phyloP scores from a whole-genome alignment of 92 coral and sea anemone genomes.

The Epizoanthus fatuus region DNA sequence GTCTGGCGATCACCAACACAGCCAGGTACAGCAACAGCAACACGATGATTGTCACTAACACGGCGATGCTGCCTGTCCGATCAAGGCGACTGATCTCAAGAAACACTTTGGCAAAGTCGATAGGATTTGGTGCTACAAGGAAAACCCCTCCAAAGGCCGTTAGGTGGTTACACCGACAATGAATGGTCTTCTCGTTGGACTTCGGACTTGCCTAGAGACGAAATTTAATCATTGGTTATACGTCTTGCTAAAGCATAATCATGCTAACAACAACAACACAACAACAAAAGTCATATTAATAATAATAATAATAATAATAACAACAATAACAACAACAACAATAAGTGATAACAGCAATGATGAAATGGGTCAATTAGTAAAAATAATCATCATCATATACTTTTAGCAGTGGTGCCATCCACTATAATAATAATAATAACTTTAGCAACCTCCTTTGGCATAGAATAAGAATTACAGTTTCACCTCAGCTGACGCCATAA shows the following conservation, averaged over 20 bases:
- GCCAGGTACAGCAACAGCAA: constrained; percentile 65
- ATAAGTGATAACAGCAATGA: too few relatives aligned
- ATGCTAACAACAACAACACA: background rate
- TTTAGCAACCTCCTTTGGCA: accelerated
- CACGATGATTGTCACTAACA: constrained; percentile 63
- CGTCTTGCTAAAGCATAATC: too few relatives aligned
- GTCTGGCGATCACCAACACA: constrained; percentile 71
- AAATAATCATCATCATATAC: too few relatives aligned
- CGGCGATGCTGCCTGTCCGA: constrained; percentile 77
- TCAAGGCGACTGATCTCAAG: constrained; percentile 61
- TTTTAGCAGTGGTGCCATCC: too few relatives aligned
- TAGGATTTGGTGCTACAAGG: constrained; percentile 77
- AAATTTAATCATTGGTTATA: background rate
- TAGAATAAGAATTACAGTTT: too few relatives aligned
- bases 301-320: too few relatives aligned
- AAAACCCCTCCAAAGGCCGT: constrained; percentile 89
- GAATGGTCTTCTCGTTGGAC: constrained; percentile 54
- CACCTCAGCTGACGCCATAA: too few relatives aligned
- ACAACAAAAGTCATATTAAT: background rate
- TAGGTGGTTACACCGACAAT: constrained; percentile 85
- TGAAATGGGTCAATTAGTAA: too few relatives aligned
- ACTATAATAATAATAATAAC: too few relatives aligned
- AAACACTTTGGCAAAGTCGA: constrained; percentile 83
- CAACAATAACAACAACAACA: too few relatives aligned
- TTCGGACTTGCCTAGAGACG: constrained; percentile 72